Percentiles rank a stretch among this genome's conserved stretches.
Evolutionary conservation across 2,797 vertebrate species (phyloP).

Genomic region (Galaxias olidus): DNA sequence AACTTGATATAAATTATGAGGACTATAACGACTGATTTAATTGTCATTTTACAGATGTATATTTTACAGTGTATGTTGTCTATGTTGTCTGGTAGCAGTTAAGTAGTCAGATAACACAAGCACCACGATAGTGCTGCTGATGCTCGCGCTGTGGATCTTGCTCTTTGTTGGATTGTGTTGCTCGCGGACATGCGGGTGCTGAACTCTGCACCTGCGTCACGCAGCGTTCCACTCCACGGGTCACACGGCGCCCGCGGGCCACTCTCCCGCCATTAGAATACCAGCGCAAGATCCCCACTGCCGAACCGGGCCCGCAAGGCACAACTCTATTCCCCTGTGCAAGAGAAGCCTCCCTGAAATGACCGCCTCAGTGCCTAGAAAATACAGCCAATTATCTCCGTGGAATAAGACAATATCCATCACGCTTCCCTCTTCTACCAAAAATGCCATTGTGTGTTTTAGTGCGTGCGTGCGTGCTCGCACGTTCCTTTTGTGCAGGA

Average conservation of each 20-base stretch:
- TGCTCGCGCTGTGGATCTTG: slow-evolving; percentile 30
- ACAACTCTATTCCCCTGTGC: slow-evolving; percentile 49
- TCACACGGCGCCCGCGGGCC: slow-evolving; percentile 73
- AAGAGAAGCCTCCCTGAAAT: slow-evolving; percentile 41
- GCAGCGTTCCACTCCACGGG: slow-evolving; percentile 78
- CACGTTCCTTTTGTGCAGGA: slow-evolving; percentile 19
- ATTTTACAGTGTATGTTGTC: slow-evolving; percentile 13
- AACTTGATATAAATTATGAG: too few relatives aligned
- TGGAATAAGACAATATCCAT: slow-evolving; percentile 62
- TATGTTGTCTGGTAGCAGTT: slow-evolving; percentile 20
- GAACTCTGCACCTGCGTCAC: slow-evolving; percentile 82
- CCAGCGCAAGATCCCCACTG: slow-evolving; percentile 54
- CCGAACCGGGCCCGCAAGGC: slow-evolving; percentile 64
- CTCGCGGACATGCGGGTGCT: slow-evolving; percentile 76
- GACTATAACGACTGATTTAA: too few relatives aligned
- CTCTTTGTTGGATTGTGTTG: slow-evolving; percentile 63
- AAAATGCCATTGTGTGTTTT: slow-evolving; percentile 8
- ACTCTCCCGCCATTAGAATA: slow-evolving; percentile 66
- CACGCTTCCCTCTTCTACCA: slow-evolving; percentile 20
- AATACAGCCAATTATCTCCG: slow-evolving; percentile 66
- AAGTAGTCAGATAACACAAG: slow-evolving; percentile 40
- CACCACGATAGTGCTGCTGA: slow-evolving; percentile 39
- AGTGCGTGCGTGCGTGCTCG: slow-evolving; percentile 12
- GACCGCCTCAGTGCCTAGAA: slow-evolving; percentile 45
- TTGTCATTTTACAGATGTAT: too few relatives aligned